Evolutionary conservation across 2,113 vertebrate genomes (phyloP).

Genomic region (Camelus dromedarius): DNA sequence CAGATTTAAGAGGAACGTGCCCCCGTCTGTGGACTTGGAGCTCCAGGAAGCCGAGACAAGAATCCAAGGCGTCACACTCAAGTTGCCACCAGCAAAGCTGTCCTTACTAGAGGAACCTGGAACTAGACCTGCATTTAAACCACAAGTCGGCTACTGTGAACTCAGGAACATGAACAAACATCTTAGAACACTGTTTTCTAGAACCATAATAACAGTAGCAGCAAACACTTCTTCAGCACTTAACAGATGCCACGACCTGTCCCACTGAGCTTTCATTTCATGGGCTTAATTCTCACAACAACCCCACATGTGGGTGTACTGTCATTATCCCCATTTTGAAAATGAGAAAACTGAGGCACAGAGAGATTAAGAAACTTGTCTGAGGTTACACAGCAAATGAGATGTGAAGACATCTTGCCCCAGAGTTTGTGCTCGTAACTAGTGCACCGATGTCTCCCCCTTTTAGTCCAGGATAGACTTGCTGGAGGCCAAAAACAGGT

Average conservation of each 20-base stretch:
- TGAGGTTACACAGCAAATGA: neutral
- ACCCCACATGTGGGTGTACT: fast-evolving
- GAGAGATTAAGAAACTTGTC: neutral
- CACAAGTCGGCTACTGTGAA: fast-evolving
- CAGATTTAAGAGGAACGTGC: fast-evolving
- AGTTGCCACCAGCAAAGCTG: neutral
- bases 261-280: too few species aligned
- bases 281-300: too few species aligned
- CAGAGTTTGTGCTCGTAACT: fast-evolving
- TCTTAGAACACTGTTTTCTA: neutral
- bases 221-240: fast-evolving
- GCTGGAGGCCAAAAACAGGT: neutral
- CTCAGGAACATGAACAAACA: fast-evolving
- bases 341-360: neutral
- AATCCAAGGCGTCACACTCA: too few species aligned
- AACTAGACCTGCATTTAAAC: neutral
- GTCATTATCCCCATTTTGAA: fast-evolving
- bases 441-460: fast-evolving
- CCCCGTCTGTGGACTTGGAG: too few species aligned
- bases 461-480: neutral
- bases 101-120: neutral
- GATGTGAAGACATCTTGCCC: fast-evolving
- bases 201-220: fast-evolving
- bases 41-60: too few species aligned
- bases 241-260: fast-evolving